Conservation (phyloP, 2,888 invertebrate species). For the Liopterus haemorrhoidalis region DNA sequence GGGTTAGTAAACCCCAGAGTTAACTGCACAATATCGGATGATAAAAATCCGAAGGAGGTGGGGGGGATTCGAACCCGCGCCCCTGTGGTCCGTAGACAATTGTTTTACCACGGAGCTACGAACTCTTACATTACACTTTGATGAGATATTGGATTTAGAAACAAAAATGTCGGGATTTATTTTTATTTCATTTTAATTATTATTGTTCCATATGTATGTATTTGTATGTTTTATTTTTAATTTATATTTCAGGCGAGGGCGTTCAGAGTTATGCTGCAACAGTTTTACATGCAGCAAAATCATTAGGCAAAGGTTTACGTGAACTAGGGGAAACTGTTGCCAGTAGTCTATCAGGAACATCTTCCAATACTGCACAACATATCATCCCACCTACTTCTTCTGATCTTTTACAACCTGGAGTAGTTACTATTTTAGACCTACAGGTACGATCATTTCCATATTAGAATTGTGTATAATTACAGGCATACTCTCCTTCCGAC, state of each 20-base stretch:
- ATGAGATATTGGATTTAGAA: not conserved
- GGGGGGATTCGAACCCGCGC: too few species aligned
- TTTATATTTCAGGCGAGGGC: constrained; percentile 56
- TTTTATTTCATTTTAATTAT: not conserved
- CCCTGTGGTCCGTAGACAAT: too few species aligned
- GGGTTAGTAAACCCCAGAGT: too few species aligned
- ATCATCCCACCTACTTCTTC: constrained; percentile 34
- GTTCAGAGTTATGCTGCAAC: constrained; percentile 87
- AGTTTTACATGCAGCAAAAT: constrained; percentile 90
- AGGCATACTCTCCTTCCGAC: too few species aligned
- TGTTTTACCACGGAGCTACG: too few species aligned
- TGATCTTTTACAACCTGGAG: constrained; percentile 73
- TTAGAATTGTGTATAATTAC: too few species aligned
- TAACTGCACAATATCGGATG: too few species aligned
- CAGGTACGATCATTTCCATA: constrained; percentile 49
- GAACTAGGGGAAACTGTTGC: constrained; percentile 90
- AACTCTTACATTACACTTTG: too few species aligned
- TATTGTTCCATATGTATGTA: not conserved
- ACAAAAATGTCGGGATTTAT: not conserved
- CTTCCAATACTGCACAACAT: constrained; percentile 37
- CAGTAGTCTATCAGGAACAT: constrained; percentile 73
- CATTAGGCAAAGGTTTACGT: constrained; percentile 81
- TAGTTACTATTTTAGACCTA: constrained; percentile 82
- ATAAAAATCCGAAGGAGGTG: too few species aligned
- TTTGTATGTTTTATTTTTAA: not conserved